phyloP scores from a whole-genome alignment of 37 sponge, comb jelly and placozoan species.

The Bolinopsis microptera region DNA sequence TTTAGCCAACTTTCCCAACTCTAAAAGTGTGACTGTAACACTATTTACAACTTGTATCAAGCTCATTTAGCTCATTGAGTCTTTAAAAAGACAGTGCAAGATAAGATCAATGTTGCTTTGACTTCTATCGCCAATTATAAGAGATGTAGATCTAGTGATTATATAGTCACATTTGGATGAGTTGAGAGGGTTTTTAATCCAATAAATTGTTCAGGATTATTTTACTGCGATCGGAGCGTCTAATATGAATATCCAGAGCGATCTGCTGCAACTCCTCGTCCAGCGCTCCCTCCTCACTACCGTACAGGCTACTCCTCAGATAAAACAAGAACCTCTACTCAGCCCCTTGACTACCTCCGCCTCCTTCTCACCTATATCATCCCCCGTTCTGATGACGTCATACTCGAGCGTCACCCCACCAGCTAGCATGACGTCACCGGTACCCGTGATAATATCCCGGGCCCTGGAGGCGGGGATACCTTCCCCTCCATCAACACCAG shows the following conservation, averaged over 20 bases:
- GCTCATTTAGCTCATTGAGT: no score
- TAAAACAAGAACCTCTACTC: not conserved
- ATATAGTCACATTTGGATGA: no score
- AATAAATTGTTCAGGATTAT: not conserved
- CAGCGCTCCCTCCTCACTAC: not conserved
- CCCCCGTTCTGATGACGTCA: not conserved
- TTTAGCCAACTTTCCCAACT: no score
- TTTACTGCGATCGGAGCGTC: not conserved
- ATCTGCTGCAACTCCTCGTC: not conserved
- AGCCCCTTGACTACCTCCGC: no score
- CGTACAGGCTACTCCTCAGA: not conserved
- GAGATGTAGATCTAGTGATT: no score
- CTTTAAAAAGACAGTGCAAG: no score
- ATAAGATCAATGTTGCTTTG: no score
- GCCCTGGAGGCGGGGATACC: not conserved
- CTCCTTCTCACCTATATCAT: not conserved
- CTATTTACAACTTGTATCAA: no score
- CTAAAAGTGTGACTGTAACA: no score
- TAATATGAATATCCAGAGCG: not conserved
- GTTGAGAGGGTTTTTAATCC: no score
- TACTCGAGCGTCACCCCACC: not conserved
- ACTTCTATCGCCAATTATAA: no score
- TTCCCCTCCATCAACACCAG: not conserved
- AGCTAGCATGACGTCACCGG: not conserved
- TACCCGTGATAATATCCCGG: not conserved